These are phyloP conservation scores for Acipenser oxyrinchus DNA, from an alignment of 2,797 vertebrate genomes.

Conservation along the genomic window DNA sequence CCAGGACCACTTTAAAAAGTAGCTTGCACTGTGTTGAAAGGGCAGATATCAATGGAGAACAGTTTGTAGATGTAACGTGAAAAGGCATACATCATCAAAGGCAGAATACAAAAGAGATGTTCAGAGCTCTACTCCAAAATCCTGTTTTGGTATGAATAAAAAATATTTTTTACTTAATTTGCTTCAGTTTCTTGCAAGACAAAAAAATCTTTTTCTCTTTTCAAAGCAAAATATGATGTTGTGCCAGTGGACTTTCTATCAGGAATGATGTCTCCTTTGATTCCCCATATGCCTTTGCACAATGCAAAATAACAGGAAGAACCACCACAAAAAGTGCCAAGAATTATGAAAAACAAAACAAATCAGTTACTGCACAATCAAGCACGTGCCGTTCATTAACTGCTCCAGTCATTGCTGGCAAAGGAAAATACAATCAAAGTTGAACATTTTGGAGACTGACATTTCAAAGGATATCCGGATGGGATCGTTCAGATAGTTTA, in stretches of 20 bases:
- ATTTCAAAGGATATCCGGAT: background rate
- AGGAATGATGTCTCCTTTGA: conserved; percentile 19
- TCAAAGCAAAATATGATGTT: background rate
- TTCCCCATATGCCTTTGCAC: background rate
- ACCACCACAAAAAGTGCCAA: no score
- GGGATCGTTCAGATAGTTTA: no score
- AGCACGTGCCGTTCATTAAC: no score
- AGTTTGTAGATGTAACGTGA: conserved; percentile 5
- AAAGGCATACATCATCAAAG: conserved; percentile 8
- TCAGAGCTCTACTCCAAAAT: conserved; percentile 30
- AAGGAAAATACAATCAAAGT: no score
- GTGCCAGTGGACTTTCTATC: no score
- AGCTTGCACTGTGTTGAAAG: conserved; percentile 26
- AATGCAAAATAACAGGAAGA: background rate
- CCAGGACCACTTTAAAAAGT: conserved; percentile 78
- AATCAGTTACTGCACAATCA: no score
- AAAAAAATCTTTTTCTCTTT: conserved; percentile 8
- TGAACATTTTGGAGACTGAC: background rate
- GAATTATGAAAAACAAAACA: no score
- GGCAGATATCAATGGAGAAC: conserved; percentile 21
- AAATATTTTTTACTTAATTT: conserved; percentile 12
- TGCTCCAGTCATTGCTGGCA: no score
- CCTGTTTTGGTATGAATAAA: conserved; percentile 15
- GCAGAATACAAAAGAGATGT: conserved; percentile 8
- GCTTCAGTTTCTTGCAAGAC: conserved; percentile 12